Evolutionary conservation across 2,888 invertebrate genomes (phyloP).

Genomic region (Palloptera scutellata): DNA sequence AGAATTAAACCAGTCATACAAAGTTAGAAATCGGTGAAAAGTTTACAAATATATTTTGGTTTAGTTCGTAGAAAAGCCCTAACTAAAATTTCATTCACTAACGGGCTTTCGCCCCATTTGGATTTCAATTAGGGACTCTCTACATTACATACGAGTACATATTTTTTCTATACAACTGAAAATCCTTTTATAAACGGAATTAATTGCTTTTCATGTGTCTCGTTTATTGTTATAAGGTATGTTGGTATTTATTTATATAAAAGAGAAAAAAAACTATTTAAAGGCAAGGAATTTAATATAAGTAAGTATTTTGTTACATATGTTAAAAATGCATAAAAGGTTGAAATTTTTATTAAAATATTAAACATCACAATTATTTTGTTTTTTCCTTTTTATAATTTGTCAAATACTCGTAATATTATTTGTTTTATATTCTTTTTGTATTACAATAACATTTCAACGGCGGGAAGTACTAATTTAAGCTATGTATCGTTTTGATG

Average conservation of each 20-base stretch:
- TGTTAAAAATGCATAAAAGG: conserved; percentile 5
- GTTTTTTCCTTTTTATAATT: conserved; percentile 34
- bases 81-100: too few species aligned
- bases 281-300: background rate
- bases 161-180: too few species aligned
- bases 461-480: conserved; percentile 55
- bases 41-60: too few species aligned
- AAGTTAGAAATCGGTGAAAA: too few species aligned
- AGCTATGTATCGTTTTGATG: conserved; percentile 25
- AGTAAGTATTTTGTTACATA: background rate
- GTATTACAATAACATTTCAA: conserved; percentile 41
- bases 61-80: too few species aligned
- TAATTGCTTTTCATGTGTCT: background rate
- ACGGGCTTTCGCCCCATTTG: too few species aligned
- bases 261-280: too few species aligned
- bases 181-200: background rate
- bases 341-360: conserved; percentile 5
- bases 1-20: too few species aligned
- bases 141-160: too few species aligned
- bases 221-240: background rate
- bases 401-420: conserved; percentile 30
- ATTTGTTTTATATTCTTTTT: conserved; percentile 21
- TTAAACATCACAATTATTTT: conserved; percentile 32
- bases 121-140: too few species aligned
- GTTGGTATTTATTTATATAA: background rate